Conservation (phyloP, 2,113 vertebrate genomes). For the Alexandromys fortis region DNA sequence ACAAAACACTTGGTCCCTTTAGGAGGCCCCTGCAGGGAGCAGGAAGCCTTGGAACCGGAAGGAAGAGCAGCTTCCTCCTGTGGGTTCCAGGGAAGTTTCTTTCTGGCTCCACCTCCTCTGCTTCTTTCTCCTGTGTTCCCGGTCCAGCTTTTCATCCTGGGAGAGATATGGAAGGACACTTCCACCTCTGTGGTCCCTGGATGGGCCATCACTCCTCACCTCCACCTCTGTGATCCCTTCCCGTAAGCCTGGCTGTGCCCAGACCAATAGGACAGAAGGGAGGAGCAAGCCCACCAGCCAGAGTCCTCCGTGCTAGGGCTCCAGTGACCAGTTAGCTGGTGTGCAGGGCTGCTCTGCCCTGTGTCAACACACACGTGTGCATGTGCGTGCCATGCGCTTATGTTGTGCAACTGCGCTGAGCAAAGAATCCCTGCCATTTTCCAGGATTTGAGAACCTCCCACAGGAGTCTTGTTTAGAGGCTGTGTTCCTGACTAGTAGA, state of each 20-base stretch:
- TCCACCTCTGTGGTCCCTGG: neutral
- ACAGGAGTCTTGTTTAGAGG: neutral
- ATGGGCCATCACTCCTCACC: neutral
- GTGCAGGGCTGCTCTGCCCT: too few relatives aligned
- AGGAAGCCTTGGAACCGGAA: neutral
- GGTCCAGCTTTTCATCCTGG: neutral
- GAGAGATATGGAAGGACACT: neutral
- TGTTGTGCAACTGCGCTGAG: fast-evolving
- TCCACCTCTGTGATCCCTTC: neutral
- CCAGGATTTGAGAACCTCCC: neutral
- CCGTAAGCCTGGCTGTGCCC: neutral
- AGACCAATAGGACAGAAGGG: neutral
- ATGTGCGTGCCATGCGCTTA: fast-evolving
- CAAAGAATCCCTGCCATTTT: neutral
- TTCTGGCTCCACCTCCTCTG: neutral
- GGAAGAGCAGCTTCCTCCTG: neutral
- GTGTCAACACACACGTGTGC: neutral
- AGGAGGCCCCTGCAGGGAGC: neutral
- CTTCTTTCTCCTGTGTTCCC: neutral
- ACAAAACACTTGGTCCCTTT: neutral
- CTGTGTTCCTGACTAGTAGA: neutral
- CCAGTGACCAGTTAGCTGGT: fast-evolving
- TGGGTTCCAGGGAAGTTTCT: neutral
- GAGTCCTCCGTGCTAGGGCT: neutral
- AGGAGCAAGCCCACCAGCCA: neutral